Base-by-base conservation (phyloP, 2,888 invertebrate genomes). In the Nycteola revayana region DNA sequence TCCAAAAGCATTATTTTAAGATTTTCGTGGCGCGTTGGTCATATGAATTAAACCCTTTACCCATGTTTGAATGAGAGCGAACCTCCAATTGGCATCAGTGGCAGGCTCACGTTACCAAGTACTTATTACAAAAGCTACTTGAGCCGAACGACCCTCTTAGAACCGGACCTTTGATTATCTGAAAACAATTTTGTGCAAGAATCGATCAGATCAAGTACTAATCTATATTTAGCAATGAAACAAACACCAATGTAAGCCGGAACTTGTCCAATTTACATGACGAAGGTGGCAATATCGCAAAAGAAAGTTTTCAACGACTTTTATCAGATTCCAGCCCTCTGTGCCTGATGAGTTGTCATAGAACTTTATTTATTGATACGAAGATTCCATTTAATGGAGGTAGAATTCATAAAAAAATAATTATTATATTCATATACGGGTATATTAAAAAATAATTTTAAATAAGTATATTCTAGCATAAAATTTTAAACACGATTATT, bases 191-290 rank as follows among this genome's bases (percentile, higher is more conserved):
- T 75, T 53, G 57, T 59, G 57, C 59, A 58, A 66, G 66, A 70
- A 76, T 61, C 69, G 66, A 61, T 55, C 62, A 75, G 68, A 82
- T 82, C 76, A 78, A 60, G 66, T 73, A 72, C 71, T 83, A 79
- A 81, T 84, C 78, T 76, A 74, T 81, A 76, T 76, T 75, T 70
- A 66, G 66, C 63, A 77, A 80, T 83, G 75, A 80, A 83, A 79
- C 75, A 80, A 79, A 71, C 79, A 77, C 80, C 76, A 73, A 74
- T 69, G 68, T 60, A 57, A 56, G 51, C 73, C 75, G 60, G 73
- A 83, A 84, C 78, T 84, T 84, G 80, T 85, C 83, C 76, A 85
- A 86, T 86, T 83, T 85, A 85, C 81, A 85, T 85, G 86, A 84
- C 81, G 84, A 68, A 83, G 85, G 85, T 84, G 84, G 77, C 76